Evolutionary conservation across 1,140 invertebrate genomes (phyloP), one percentile per base, ranked within the genome.

Genomic region (Saccostrea glomerata): DNA sequence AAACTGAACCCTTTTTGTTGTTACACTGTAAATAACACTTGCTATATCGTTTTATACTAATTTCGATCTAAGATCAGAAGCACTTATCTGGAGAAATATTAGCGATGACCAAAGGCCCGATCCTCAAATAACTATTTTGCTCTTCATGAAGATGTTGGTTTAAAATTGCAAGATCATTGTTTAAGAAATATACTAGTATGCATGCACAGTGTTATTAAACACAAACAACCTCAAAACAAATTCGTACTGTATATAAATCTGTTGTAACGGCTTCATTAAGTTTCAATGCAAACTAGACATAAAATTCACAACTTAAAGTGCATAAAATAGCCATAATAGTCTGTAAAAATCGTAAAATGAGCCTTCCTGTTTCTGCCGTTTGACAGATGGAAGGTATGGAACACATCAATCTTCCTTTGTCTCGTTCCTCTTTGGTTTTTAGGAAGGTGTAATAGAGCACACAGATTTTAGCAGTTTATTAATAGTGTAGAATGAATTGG

Each of bases 341-440:
- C 58, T 63, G 58, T 63, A 20, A 63, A n/a, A 63, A 63, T 63
- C n/a, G 58, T 63, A 20, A 63, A 63, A 63, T n/a, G 25, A 77
- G 70, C 25, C 70, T 9, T 17, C 25, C 15, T 77, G 23, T 20
- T 40, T 77, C 15, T 36, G 13, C 23, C 20, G 6, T 77, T 30
- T 77, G 70, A 77, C 70, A 77, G 70, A 77, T 77, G 70, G 70
- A 13, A 23, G 25, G 25, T 77, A 25, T 77, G 70, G 11, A 36
- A 12, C 70, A 25, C 25, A 77, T 77, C 23, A 77, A 77, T 77
- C 70, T 77, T 15, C 30, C 70, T 77, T 77, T 77, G 70, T 77
- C 70, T 77, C 25, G 6, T 47, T 2, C 15, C 9, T 30, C 30
- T 77, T 77, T 30, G 70, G 7, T 77, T 77, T 77, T 25, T 30